These are phyloP conservation scores for Smithornis capensis DNA, from an alignment of 2,113 vertebrate genomes.

Conservation along the genomic window DNA sequence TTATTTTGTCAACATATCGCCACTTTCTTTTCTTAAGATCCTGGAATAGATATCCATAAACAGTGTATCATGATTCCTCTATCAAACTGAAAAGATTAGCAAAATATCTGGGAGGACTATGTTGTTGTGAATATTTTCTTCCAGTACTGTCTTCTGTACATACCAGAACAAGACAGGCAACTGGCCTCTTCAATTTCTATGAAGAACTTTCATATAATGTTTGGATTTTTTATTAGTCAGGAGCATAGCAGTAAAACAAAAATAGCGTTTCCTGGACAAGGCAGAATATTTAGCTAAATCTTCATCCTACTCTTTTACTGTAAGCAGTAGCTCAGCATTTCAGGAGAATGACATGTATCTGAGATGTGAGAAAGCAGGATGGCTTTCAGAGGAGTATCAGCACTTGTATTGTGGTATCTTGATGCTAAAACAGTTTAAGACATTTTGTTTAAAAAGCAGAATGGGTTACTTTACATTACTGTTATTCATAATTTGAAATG, in stretches of 20 bases:
- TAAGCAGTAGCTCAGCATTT: background rate
- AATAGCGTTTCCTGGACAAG: background rate
- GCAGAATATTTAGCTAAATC: background rate
- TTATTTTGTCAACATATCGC: background rate
- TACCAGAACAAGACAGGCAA: background rate
- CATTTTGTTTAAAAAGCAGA: background rate
- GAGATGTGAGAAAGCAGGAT: background rate
- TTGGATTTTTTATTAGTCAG: background rate
- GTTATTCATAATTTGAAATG: background rate
- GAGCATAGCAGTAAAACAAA: background rate
- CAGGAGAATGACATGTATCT: background rate
- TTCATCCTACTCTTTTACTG: background rate
- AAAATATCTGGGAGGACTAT: background rate
- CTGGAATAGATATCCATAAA: background rate
- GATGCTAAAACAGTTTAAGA: background rate
- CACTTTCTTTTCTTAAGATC: background rate
- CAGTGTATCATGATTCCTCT: background rate
- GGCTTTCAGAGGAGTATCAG: background rate
- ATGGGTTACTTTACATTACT: background rate
- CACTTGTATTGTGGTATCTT: background rate
- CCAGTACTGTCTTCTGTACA: background rate
- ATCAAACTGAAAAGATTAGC: background rate
- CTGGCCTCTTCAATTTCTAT: background rate
- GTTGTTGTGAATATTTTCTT: background rate
- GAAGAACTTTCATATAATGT: background rate